Conservation (phyloP, 2,888 invertebrate genomes). For the Panopea generosa region DNA sequence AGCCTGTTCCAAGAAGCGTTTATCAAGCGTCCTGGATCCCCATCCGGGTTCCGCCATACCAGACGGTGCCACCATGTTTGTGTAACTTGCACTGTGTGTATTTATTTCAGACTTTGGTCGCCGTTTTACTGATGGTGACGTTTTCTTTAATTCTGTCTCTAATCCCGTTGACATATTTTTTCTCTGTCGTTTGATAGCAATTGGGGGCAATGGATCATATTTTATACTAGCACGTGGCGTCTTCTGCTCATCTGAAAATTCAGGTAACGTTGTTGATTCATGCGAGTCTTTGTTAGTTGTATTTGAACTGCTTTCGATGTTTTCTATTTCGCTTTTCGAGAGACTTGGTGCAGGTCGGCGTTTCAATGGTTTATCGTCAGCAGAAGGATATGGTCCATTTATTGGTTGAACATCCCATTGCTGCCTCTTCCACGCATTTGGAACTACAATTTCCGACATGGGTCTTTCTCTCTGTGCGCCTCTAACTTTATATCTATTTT, state of each 20-base stretch:
- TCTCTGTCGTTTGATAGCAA: neutral
- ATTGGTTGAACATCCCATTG: slow-evolving; percentile 51
- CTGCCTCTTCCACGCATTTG: slow-evolving; percentile 34
- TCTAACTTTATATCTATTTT: neutral
- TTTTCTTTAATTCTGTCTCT: neutral
- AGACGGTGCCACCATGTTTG: neutral
- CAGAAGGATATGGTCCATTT: slow-evolving; percentile 11
- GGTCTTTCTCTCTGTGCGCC: slow-evolving; percentile 37
- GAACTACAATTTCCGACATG: slow-evolving; percentile 43
- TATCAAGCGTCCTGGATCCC: slow-evolving; percentile 53
- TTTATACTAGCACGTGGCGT: no score
- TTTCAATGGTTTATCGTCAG: neutral
- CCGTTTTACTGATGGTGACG: no score
- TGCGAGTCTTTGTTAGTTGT: no score
- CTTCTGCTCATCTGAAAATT: no score
- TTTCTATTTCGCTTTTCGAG: slow-evolving; percentile 2
- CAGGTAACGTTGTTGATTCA: no score
- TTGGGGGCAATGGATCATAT: no score
- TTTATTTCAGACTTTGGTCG: neutral
- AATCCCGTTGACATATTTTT: neutral
- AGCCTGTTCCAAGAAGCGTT: slow-evolving; percentile 49
- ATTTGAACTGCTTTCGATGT: neutral
- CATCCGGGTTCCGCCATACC: slow-evolving; percentile 48
- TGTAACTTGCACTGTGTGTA: neutral
- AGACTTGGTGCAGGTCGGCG: slow-evolving; percentile 9